These are phyloP conservation scores for Agonum fuliginosum DNA, from an alignment of 2,888 invertebrate genomes.

Conservation along the genomic window DNA sequence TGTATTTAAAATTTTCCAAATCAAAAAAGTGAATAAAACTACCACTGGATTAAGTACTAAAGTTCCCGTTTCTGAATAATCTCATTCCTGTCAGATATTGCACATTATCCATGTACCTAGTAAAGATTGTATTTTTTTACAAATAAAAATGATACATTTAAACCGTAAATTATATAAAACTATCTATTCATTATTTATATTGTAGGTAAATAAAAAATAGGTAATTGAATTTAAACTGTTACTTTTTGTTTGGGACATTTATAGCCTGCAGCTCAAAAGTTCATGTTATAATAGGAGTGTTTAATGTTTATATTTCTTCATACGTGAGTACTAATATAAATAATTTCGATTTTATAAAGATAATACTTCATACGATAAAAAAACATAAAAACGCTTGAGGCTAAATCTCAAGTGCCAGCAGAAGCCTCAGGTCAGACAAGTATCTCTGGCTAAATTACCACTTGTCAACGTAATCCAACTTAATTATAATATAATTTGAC, in stretches of 20 bases:
- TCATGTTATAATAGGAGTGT: neutral
- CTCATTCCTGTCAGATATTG: too few species aligned
- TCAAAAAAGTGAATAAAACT: too few species aligned
- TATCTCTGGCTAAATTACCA: constrained; percentile 25
- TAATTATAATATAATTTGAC: constrained; percentile 47
- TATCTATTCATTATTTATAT: too few species aligned
- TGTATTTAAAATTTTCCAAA: too few species aligned
- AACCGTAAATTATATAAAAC: too few species aligned
- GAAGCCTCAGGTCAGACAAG: neutral
- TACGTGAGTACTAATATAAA: constrained; percentile 9
- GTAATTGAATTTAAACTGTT: too few species aligned
- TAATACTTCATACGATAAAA: constrained; percentile 5
- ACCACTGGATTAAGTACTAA: too few species aligned
- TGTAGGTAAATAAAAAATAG: too few species aligned
- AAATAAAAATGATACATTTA: too few species aligned
- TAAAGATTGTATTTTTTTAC: too few species aligned
- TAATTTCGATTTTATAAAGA: constrained; percentile 19
- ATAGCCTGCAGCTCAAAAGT: neutral
- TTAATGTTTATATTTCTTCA: constrained; percentile 6
- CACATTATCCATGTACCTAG: too few species aligned
- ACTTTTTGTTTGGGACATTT: neutral
- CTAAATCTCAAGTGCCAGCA: constrained; percentile 1
- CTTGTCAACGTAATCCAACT: constrained; percentile 29
- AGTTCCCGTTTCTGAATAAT: too few species aligned
- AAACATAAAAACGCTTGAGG: neutral